Conservation (phyloP, 2,113 vertebrate species). For the Gracilinanus agilis region DNA sequence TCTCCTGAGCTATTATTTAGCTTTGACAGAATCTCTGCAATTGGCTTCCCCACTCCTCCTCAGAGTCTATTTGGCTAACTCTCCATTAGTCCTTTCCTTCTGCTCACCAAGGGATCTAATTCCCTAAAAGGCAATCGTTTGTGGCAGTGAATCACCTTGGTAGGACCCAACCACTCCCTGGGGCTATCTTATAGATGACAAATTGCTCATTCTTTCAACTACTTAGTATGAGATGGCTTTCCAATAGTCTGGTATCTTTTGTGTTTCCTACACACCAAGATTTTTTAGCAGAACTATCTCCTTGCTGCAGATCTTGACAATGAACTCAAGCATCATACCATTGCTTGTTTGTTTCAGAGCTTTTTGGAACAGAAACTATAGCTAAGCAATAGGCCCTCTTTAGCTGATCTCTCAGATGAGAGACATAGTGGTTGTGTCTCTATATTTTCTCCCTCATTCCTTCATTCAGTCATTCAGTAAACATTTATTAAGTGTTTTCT, state of each 20-base stretch:
- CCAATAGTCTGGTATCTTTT: background rate
- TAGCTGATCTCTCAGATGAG: background rate
- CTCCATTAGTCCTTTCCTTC: background rate
- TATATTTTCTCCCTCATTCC: background rate
- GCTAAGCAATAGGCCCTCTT: background rate
- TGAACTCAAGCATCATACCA: background rate
- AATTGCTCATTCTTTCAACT: background rate
- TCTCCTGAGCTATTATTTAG: background rate
- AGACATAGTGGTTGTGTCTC: background rate
- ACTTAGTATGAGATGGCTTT: conserved; percentile 5
- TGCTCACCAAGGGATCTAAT: background rate
- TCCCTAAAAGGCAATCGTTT: conserved; percentile 4
- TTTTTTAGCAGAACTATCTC: background rate
- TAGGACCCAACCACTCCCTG: background rate
- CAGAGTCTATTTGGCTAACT: background rate
- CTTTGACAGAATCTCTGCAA: background rate
- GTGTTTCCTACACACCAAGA: background rate
- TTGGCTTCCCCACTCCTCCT: background rate
- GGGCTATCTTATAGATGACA: background rate
- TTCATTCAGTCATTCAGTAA: background rate
- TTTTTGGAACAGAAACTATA: background rate
- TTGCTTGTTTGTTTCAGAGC: conserved; percentile 1
- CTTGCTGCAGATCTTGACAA: background rate
- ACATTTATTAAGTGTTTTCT: background rate
- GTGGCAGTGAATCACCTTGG: background rate